These are phyloP conservation scores for Diabrotica balteata DNA, from an alignment of 2,888 invertebrate species.

Conservation along the genomic window DNA sequence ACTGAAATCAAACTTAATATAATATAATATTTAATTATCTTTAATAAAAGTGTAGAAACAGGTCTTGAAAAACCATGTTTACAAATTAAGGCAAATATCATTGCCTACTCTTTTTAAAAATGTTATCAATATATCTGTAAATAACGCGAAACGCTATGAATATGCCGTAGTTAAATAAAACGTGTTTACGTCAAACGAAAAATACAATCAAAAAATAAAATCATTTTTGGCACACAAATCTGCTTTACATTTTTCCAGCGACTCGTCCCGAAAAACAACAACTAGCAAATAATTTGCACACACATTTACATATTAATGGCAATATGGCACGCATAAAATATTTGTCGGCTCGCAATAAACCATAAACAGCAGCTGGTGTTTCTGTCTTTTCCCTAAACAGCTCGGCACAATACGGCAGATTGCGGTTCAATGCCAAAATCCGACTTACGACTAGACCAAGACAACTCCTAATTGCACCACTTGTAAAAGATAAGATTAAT, in stretches of 20 bases:
- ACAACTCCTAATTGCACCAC: slow-evolving; percentile 25
- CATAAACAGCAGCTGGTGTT: slow-evolving; percentile 32
- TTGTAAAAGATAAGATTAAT: slow-evolving; percentile 28
- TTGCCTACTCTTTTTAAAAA: no score
- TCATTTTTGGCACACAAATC: background rate
- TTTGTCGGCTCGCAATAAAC: slow-evolving; percentile 24
- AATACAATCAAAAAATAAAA: no score
- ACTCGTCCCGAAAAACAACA: background rate
- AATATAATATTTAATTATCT: no score
- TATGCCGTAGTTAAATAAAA: no score
- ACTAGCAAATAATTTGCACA: background rate
- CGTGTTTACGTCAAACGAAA: no score
- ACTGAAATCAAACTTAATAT: no score
- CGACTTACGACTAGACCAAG: slow-evolving; percentile 27
- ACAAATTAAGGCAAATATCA: no score
- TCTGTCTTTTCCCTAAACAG: slow-evolving; percentile 17
- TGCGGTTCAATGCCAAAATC: slow-evolving; percentile 27
- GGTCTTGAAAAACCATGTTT: no score
- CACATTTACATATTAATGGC: slow-evolving; percentile 19
- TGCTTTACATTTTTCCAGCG: background rate
- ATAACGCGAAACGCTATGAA: background rate
- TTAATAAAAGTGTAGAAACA: no score
- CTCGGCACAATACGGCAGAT: slow-evolving; percentile 24
- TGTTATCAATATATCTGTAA: no score
- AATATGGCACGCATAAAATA: slow-evolving; percentile 24